Conservation (phyloP, 2,797 vertebrate species). For the Scarus forsteni region DNA sequence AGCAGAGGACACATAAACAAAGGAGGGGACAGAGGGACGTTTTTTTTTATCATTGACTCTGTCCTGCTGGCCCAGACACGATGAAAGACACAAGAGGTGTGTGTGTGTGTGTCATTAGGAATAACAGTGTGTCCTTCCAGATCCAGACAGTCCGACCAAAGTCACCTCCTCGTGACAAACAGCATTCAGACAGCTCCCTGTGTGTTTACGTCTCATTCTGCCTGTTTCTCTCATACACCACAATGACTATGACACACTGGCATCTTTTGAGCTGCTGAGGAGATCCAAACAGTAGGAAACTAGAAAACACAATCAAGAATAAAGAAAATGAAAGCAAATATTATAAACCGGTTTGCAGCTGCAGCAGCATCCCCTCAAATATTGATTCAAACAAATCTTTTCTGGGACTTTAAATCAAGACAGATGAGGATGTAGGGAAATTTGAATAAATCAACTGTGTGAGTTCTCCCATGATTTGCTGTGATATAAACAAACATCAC, state of each 20-base stretch:
- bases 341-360: slow-evolving; percentile 21
- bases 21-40: background rate
- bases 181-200: slow-evolving; percentile 33
- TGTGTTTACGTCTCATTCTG: background rate
- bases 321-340: slow-evolving; percentile 33
- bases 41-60: slow-evolving; percentile 30
- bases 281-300: slow-evolving; percentile 6
- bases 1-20: background rate
- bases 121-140: slow-evolving; percentile 54
- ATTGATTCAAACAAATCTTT: slow-evolving; percentile 38
- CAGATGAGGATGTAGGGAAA: slow-evolving; percentile 4
- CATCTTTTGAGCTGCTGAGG: background rate
- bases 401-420: slow-evolving; percentile 13
- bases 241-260: background rate
- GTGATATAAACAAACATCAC: background rate
- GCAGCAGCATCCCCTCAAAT: slow-evolving; percentile 7
- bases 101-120: slow-evolving; percentile 33
- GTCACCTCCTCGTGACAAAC: slow-evolving; percentile 52
- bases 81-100: background rate
- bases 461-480: slow-evolving; percentile 27
- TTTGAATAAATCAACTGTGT: slow-evolving; percentile 11
- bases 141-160: slow-evolving; percentile 54
- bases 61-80: slow-evolving; percentile 33
- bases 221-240: background rate
- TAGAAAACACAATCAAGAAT: slow-evolving; percentile 26